phyloP scores from a whole-genome alignment of 2,888 invertebrate genomes.

The Creontiades dilutus region DNA sequence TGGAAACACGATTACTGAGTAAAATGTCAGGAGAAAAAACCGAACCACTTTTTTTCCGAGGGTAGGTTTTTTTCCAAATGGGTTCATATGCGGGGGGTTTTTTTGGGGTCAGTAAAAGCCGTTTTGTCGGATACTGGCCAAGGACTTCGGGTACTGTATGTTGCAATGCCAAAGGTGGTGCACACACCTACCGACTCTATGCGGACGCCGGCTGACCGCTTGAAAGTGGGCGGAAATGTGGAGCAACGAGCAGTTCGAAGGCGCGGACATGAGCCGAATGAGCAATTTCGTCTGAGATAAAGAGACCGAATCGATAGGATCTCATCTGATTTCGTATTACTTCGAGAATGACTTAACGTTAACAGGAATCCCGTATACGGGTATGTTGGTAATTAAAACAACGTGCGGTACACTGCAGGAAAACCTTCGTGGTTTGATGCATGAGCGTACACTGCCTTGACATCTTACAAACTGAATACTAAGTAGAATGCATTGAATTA shows the following conservation, averaged over 20 bases:
- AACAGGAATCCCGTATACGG: neutral
- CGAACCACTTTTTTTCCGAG: neutral
- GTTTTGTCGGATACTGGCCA: conserved; percentile 14
- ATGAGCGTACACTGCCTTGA: neutral
- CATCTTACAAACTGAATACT: neutral
- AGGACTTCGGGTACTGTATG: conserved; percentile 47
- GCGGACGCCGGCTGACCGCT: neutral
- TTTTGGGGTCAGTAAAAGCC: conserved; percentile 26
- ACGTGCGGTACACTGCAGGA: neutral
- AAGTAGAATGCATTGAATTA: too few species aligned
- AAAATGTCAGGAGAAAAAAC: neutral
- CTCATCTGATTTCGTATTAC: neutral
- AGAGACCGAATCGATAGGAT: neutral
- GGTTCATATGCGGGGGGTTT: neutral
- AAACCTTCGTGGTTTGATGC: neutral
- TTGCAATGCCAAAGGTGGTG: conserved; percentile 14
- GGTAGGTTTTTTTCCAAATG: neutral
- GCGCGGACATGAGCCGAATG: conserved; percentile 12
- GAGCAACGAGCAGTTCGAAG: neutral
- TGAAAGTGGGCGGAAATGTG: conserved; percentile 44
- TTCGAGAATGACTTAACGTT: too few species aligned
- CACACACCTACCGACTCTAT: neutral
- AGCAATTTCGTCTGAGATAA: neutral
- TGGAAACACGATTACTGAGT: neutral
- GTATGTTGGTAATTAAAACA: neutral